Conservation (phyloP, 2,797 vertebrate species). For the Petrocephalus sullivani region DNA sequence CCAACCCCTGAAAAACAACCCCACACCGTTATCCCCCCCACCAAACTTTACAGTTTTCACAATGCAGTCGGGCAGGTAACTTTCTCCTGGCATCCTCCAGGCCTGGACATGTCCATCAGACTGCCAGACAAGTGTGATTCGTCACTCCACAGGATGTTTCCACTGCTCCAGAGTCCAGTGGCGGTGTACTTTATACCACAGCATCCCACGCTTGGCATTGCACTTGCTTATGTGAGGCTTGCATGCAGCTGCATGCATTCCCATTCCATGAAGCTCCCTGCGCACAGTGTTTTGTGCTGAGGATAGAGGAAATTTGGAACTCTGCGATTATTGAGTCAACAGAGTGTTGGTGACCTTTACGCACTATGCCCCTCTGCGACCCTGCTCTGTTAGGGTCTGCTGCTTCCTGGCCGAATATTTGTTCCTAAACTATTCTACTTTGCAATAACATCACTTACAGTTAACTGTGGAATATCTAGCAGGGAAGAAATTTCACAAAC, state of each 20-base stretch:
- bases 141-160: too few species aligned
- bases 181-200: too few species aligned
- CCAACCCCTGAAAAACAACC: neutral
- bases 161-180: too few species aligned
- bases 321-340: neutral
- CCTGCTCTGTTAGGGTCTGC: neutral
- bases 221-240: neutral
- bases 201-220: neutral
- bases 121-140: neutral
- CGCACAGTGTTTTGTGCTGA: neutral
- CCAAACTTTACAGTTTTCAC: neutral
- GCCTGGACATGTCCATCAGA: neutral
- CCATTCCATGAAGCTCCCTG: neutral
- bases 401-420: neutral
- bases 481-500: neutral
- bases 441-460: neutral
- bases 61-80: neutral
- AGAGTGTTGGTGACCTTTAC: neutral
- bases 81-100: neutral
- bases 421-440: neutral
- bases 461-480: neutral
- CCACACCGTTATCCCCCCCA: neutral
- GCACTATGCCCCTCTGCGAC: neutral
- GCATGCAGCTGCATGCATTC: neutral
- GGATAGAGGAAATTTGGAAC: neutral